Evolutionary conservation across 1,140 invertebrate species (phyloP).

Genomic region (Eciton burchellii): DNA sequence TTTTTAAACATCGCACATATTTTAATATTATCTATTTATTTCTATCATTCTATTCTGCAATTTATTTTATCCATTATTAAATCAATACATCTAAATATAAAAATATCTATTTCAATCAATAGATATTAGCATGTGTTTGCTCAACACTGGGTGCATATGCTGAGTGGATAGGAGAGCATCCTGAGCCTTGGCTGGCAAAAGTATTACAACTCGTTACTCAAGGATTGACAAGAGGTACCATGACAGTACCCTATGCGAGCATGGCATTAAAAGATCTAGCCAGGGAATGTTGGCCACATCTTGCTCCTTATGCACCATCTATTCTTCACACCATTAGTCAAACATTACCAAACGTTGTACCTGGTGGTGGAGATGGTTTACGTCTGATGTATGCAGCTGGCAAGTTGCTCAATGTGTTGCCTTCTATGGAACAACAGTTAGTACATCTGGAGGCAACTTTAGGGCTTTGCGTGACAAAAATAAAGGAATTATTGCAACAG

Average conservation of each 20-base stretch:
- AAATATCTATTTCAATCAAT: neutral
- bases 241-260: conserved; percentile 92
- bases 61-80: no score
- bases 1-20: no score
- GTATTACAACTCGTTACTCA: conserved; percentile 89
- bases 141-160: conserved; percentile 89
- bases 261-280: conserved; percentile 95
- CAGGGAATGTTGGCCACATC: conserved; percentile 90
- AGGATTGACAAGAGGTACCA: conserved; percentile 88
- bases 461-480: conserved; percentile 88
- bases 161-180: conserved; percentile 92
- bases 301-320: conserved; percentile 89
- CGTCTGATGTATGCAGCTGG: conserved; percentile 93
- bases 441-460: conserved; percentile 90
- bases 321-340: conserved; percentile 80
- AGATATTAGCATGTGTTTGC: conserved; percentile 81
- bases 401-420: conserved; percentile 89
- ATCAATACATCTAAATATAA: neutral
- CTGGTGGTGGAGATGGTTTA: conserved; percentile 86
- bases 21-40: no score
- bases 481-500: conserved; percentile 86
- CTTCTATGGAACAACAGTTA: conserved; percentile 87
- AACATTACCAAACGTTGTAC: conserved; percentile 73
- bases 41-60: no score
- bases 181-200: conserved; percentile 89